Conservation (phyloP, 2,888 invertebrate genomes). For the Operophtera brumata region DNA sequence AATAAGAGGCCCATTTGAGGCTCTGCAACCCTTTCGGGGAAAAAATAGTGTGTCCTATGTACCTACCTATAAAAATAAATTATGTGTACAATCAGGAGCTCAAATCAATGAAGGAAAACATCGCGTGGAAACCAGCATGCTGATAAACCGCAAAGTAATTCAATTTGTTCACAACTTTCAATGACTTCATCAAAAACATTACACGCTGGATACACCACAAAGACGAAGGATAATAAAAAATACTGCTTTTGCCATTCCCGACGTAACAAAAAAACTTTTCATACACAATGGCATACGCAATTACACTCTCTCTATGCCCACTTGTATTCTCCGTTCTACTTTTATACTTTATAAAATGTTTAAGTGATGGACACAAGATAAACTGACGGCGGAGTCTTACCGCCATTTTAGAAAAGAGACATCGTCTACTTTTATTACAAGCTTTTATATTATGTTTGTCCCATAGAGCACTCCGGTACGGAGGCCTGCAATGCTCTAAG, state of each 20-base stretch:
- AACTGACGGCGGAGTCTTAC: slow-evolving; percentile 25
- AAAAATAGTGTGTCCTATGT: no score
- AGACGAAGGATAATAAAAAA: slow-evolving; percentile 14
- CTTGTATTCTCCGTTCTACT: slow-evolving; percentile 52
- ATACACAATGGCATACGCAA: slow-evolving; percentile 50
- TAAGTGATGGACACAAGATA: slow-evolving; percentile 18
- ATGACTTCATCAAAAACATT: not conserved
- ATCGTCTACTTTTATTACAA: no score
- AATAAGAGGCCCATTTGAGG: no score
- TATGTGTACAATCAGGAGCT: no score
- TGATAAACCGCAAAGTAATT: not conserved
- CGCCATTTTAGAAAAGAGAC: no score
- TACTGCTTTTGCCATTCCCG: slow-evolving; percentile 25
- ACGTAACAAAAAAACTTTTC: slow-evolving; percentile 31
- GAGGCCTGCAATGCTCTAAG: no score
- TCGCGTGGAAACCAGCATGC: no score
- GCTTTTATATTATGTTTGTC: no score
- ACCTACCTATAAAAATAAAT: no score
- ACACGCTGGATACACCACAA: not conserved
- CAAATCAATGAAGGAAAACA: no score
- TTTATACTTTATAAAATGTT: slow-evolving; percentile 46
- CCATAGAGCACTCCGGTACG: no score
- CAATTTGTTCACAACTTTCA: not conserved
- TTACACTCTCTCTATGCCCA: slow-evolving; percentile 50
- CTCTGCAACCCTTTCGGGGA: no score